Base-by-base conservation (phyloP, 64 coral and sea anemone species). In the Orbicella faveolata region DNA sequence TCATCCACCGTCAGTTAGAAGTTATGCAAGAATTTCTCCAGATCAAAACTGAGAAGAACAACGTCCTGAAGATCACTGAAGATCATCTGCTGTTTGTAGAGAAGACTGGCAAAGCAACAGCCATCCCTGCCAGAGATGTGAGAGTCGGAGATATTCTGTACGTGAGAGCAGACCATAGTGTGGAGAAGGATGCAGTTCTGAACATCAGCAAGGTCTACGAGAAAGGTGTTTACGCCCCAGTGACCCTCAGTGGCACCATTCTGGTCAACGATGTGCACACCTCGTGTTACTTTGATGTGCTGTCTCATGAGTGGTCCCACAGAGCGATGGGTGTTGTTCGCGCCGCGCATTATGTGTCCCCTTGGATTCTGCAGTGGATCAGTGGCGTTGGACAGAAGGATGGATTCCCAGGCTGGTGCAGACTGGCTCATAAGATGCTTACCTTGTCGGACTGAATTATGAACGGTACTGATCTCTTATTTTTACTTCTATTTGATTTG, bases 351-450 rank as follows among this genome's bases (percentile, higher is more conserved):
- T 69, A 69, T 69, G 66, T 69, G 66, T 69, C 66, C n/a, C 66
- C 66, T n/a, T 69, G 20, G 66, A 23, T 69, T 18, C 20, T 69
- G 66, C 20, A 23, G 7, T n/a, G 66, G 66, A 69, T 69, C 21
- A 23, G 66, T 69, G 66, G 20, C 21, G n/a, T 69, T 69, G 66
- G 66, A 23, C 20, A 69, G n/a, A 69, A 69, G 20, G 66, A 69
- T 69, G 66, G 66, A 69, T 69, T 69, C 66, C 66, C 66, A 69
- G 66, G 66, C n/a, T 69, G 66, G 66, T 69, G 66, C 66, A 69
- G 66, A 69, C 66, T 69, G 66, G 66, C 66, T 69, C 66, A 69
- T 23, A 69, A 9, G 20, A 69, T 69, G 66, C n/a, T 69, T 3
- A 69, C 66, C 8, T 69, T 69, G 2, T 25, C 8, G 20, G 25